Percentiles rank a stretch among this genome's conserved stretches.
Evolutionary conservation across 2,888 invertebrate genomes (phyloP).

Genomic region (Dendrolimus pini): DNA sequence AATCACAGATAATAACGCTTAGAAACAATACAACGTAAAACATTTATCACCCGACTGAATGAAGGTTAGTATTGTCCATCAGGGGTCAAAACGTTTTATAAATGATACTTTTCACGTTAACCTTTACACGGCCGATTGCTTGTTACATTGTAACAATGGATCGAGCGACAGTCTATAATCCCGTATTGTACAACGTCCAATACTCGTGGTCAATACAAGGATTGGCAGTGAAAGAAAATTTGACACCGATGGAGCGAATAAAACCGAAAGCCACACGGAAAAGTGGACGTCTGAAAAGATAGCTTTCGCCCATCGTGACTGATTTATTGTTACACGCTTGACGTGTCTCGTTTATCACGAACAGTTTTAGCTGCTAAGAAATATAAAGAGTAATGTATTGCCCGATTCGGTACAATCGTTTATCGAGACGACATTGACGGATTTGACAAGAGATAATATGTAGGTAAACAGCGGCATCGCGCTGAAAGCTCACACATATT

Average conservation of each 20-base stretch:
- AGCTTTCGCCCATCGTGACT: constrained; percentile 39
- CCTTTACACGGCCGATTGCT: constrained; percentile 29
- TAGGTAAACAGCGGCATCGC: constrained; percentile 13
- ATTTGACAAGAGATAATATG: constrained; percentile 34
- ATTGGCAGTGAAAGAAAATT: constrained; percentile 20
- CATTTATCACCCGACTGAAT: constrained; percentile 26
- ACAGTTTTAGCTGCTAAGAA: constrained; percentile 47
- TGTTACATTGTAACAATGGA: constrained; percentile 27
- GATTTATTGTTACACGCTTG: constrained; percentile 53
- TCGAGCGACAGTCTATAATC: constrained; percentile 15
- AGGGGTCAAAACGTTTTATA: constrained; percentile 39
- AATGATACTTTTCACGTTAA: constrained; percentile 38
- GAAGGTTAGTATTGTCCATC: constrained; percentile 29
- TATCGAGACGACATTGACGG: constrained; percentile 50
- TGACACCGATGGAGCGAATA: constrained; percentile 27
- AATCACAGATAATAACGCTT: constrained; percentile 11
- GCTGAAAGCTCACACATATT: constrained; percentile 13
- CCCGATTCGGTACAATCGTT: constrained; percentile 42
- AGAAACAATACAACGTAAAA: constrained; percentile 14
- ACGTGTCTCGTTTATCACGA: constrained; percentile 56
- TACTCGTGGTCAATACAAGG: constrained; percentile 15
- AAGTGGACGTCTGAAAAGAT: constrained; percentile 26
- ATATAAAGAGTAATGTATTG: constrained; percentile 51
- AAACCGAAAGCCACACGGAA: constrained; percentile 21
- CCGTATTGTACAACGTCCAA: constrained; percentile 21